A percentile compares a stretch with the other conserved stretches of the same genome.
phyloP scores from a whole-genome alignment of 2,797 vertebrate genomes.

The Sebastes taczanowskii region DNA sequence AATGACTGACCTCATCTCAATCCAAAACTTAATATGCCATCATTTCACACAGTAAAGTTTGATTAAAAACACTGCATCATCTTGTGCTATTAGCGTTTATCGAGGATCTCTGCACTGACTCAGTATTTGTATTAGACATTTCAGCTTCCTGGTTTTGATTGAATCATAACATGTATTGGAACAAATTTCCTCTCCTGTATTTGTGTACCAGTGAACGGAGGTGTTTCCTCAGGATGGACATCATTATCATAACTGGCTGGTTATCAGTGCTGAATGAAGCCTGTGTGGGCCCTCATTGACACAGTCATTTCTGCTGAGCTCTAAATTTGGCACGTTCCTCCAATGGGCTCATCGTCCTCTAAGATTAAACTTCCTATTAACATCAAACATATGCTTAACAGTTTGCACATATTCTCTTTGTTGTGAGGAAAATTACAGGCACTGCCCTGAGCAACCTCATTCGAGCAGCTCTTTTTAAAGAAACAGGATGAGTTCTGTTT shows the following conservation, averaged over 20 bases:
- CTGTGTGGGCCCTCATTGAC: slow-evolving; percentile 6
- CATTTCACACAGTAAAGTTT: neutral
- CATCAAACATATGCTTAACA: slow-evolving; percentile 46
- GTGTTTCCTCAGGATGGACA: slow-evolving; percentile 29
- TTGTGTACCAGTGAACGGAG: neutral
- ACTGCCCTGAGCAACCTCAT: slow-evolving; percentile 11
- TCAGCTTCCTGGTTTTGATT: neutral
- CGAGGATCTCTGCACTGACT: neutral
- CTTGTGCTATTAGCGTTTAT: neutral
- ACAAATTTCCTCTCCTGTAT: neutral
- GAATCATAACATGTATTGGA: neutral
- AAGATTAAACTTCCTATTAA: slow-evolving; percentile 36
- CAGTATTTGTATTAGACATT: neutral
- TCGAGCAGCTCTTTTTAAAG: neutral
- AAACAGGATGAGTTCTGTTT: slow-evolving; percentile 12
- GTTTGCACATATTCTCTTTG: slow-evolving; percentile 25
- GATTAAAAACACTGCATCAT: slow-evolving; percentile 24
- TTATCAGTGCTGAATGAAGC: slow-evolving; percentile 33
- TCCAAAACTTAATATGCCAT: slow-evolving; percentile 20
- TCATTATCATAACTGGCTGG: neutral
- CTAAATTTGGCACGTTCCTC: slow-evolving; percentile 26
- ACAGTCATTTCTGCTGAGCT: slow-evolving; percentile 37
- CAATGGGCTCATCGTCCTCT: slow-evolving; percentile 15
- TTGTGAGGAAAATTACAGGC: slow-evolving; percentile 10
- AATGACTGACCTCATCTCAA: slow-evolving; percentile 4